Conservation (phyloP, 2,797 vertebrate genomes). For the Phyllotis vaccarum region DNA sequence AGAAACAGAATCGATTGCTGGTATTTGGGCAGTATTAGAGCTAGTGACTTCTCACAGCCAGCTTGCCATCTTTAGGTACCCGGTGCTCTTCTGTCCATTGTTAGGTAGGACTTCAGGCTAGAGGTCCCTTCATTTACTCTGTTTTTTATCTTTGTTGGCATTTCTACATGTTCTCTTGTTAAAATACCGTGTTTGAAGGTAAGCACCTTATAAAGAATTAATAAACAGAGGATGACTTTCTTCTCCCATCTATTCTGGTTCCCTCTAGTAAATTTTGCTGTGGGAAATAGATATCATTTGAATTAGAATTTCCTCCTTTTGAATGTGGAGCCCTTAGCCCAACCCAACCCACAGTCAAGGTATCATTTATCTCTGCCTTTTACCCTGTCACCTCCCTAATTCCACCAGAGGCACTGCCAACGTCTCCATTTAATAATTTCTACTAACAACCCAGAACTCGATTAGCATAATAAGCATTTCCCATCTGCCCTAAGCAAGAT, state of each 20-base stretch:
- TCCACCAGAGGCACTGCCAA: slow-evolving; percentile 86
- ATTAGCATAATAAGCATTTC: slow-evolving; percentile 88
- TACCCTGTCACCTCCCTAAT: slow-evolving; percentile 87
- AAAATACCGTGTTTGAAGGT: slow-evolving; percentile 18
- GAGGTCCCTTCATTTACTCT: slow-evolving; percentile 38
- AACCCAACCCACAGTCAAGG: slow-evolving; percentile 66
- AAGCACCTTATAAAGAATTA: background rate
- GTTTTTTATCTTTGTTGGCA: slow-evolving; percentile 61
- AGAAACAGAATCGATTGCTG: background rate
- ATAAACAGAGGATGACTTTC: background rate
- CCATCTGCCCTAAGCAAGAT: slow-evolving; percentile 86
- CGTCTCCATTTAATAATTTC: slow-evolving; percentile 88
- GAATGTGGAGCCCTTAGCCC: slow-evolving; percentile 28
- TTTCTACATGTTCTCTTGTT: slow-evolving; percentile 50
- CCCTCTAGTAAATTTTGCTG: background rate
- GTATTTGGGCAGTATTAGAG: background rate
- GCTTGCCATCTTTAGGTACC: background rate
- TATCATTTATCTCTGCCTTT: slow-evolving; percentile 87
- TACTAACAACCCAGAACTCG: slow-evolving; percentile 86
- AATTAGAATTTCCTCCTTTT: slow-evolving; percentile 60
- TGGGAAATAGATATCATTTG: background rate
- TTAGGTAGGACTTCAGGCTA: background rate
- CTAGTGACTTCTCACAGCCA: background rate
- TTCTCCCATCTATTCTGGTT: background rate
- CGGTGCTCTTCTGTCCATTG: background rate